These are phyloP conservation scores for Sweltsa coloradensis DNA, from an alignment of 1,140 invertebrate genomes.

Conservation along the genomic window DNA sequence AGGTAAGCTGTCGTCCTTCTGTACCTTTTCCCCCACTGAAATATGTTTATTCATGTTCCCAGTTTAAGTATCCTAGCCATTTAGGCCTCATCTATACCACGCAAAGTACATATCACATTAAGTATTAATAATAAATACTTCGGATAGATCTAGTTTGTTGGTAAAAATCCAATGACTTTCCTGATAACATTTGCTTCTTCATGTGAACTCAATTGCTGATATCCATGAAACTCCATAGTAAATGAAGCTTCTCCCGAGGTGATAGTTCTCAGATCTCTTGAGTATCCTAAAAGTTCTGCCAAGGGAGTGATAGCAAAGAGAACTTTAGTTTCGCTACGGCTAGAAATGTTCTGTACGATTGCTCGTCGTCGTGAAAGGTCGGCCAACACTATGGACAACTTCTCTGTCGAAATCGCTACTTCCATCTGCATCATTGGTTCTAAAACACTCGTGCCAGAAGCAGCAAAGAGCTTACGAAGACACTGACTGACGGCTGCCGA, in stretches of 20 bases:
- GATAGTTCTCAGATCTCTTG: conserved; percentile 63
- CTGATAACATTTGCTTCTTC: conserved; percentile 21
- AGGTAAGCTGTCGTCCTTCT: no score
- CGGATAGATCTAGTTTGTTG: no score
- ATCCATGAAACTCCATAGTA: conserved; percentile 74
- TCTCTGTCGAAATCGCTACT: conserved; percentile 55
- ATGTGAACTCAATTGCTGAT: conserved; percentile 44
- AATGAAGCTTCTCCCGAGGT: conserved; percentile 80
- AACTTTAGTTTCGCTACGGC: conserved; percentile 46
- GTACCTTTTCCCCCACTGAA: no score
- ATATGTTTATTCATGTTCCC: no score
- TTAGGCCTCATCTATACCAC: no score
- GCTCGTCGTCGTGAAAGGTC: conserved; percentile 64
- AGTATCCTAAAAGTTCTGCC: conserved; percentile 80
- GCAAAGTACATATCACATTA: no score
- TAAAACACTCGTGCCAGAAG: conserved; percentile 49
- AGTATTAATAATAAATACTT: no score
- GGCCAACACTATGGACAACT: conserved; percentile 48
- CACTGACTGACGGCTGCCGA: conserved; percentile 65
- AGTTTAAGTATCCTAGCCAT: no score
- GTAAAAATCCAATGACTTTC: conserved; percentile 6
- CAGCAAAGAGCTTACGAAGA: conserved; percentile 59
- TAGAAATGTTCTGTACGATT: conserved; percentile 42
- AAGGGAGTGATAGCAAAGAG: conserved; percentile 64
- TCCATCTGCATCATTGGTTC: conserved; percentile 85